phyloP scores from a whole-genome alignment of 2,888 invertebrate species.

The Luffia ferchaultella region DNA sequence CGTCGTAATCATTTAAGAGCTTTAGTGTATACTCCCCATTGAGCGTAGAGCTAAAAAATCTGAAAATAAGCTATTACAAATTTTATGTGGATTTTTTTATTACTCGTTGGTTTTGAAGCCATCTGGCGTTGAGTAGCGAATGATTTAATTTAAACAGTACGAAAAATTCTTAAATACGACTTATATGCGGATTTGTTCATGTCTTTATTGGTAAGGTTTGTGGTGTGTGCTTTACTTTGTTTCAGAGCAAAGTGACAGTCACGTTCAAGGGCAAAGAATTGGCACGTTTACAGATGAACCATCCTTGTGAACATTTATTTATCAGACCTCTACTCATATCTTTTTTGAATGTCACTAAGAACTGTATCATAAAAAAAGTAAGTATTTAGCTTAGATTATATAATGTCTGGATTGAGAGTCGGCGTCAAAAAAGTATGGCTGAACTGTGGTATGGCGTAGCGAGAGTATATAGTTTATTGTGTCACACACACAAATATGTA shows the following conservation, averaged over 20 bases:
- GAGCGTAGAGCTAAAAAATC: not conserved
- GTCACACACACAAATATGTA: too few species aligned
- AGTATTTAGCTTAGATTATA: too few species aligned
- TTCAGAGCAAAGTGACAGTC: constrained; percentile 37
- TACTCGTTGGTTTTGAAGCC: not conserved
- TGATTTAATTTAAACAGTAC: too few species aligned
- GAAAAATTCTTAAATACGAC: too few species aligned
- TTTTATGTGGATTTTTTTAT: not conserved
- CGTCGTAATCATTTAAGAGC: not conserved
- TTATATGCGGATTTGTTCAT: too few species aligned
- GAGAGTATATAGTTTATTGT: too few species aligned
- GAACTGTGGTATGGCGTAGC: too few species aligned
- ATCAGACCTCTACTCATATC: constrained; percentile 29
- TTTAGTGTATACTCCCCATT: not conserved
- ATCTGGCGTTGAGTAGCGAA: too few species aligned
- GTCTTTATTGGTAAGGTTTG: too few species aligned
- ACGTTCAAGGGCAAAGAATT: constrained; percentile 30
- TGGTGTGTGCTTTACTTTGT: constrained; percentile 3
- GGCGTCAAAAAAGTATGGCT: too few species aligned
- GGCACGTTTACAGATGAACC: constrained; percentile 37
- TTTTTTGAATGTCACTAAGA: constrained; percentile 27
- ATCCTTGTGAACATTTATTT: constrained; percentile 42
- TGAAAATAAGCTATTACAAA: not conserved
- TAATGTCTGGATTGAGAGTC: too few species aligned
- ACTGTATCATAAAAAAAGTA: constrained; percentile 32